These are phyloP conservation scores for Bombyx mandarina DNA, from an alignment of 1,140 invertebrate genomes.

Conservation along the genomic window DNA sequence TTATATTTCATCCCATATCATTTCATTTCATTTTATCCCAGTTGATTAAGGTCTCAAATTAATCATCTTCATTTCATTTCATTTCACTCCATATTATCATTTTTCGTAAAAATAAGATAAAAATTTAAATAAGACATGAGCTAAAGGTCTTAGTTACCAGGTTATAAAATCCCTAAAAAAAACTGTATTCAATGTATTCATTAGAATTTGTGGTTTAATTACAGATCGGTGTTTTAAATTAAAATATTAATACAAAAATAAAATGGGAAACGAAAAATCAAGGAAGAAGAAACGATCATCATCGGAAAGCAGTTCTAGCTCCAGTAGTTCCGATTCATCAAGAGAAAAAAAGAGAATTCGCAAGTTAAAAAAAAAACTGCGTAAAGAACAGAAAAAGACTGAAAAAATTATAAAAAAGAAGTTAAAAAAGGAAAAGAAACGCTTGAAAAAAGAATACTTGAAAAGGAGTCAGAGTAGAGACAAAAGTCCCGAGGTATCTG, in stretches of 20 bases:
- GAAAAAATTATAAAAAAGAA: conserved; percentile 62
- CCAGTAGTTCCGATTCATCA: conserved; percentile 39
- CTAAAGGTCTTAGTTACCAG: too few species aligned
- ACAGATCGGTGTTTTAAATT: not conserved
- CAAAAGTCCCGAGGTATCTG: conserved; percentile 26
- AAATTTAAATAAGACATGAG: too few species aligned
- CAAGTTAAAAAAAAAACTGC: conserved; percentile 64
- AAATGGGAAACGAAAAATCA: conserved; percentile 54
- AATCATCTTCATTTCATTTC: too few species aligned
- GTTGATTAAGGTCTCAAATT: too few species aligned
- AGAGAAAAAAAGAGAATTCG: conserved; percentile 55
- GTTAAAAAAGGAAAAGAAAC: conserved; percentile 55
- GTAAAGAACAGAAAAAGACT: conserved; percentile 59
- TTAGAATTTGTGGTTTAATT: not conserved
- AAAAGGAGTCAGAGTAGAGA: conserved; percentile 30
- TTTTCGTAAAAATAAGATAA: too few species aligned
- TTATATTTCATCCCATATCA: too few species aligned
- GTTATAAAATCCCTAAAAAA: too few species aligned
- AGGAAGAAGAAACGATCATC: conserved; percentile 45
- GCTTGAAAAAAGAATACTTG: conserved; percentile 44
- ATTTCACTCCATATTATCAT: too few species aligned
- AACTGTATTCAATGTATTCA: too few species aligned
- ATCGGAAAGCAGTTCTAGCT: conserved; percentile 32
- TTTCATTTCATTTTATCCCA: too few species aligned
- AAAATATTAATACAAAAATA: conserved; percentile 3